Percentiles rank a stretch among this genome's conserved stretches.
Conservation (phyloP, 2,888 invertebrate genomes). For the Zaprionus bogoriensis region DNA sequence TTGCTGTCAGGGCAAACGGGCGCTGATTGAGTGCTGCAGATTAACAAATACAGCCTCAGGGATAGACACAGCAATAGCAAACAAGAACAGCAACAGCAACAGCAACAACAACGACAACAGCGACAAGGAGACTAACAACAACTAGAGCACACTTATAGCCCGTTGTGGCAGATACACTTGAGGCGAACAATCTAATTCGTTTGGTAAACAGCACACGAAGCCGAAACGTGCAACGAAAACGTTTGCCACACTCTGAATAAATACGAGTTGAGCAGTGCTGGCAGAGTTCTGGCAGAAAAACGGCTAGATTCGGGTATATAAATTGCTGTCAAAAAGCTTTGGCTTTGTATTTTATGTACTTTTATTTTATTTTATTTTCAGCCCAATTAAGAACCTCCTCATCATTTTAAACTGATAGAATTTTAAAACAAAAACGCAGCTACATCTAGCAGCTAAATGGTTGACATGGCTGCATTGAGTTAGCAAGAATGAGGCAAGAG, state of each 20-base stretch:
- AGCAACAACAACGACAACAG: neutral
- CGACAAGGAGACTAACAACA: constrained; percentile 7
- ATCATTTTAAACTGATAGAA: too few species aligned
- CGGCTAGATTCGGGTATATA: too few species aligned
- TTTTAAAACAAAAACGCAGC: too few species aligned
- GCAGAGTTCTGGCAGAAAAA: too few species aligned
- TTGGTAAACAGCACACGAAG: constrained; percentile 71
- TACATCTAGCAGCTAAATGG: too few species aligned
- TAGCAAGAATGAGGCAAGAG: neutral
- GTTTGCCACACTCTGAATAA: constrained; percentile 40
- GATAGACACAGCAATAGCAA: constrained; percentile 22
- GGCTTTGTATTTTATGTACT: too few species aligned
- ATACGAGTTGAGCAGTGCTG: too few species aligned
- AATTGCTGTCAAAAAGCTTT: too few species aligned
- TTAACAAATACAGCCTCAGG: constrained; percentile 66
- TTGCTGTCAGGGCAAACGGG: constrained; percentile 37
- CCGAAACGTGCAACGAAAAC: constrained; percentile 45
- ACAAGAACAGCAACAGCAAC: constrained; percentile 16
- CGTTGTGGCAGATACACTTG: constrained; percentile 62
- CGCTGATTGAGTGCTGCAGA: constrained; percentile 73
- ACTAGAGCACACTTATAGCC: constrained; percentile 32
- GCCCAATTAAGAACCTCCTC: too few species aligned
- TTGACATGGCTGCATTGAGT: too few species aligned
- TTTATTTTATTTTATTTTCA: too few species aligned
- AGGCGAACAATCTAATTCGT: constrained; percentile 79